Percentiles rank a stretch among this genome's conserved stretches.
phyloP scores from a whole-genome alignment of 2,797 vertebrate genomes.

The Danio jaintianensis region DNA sequence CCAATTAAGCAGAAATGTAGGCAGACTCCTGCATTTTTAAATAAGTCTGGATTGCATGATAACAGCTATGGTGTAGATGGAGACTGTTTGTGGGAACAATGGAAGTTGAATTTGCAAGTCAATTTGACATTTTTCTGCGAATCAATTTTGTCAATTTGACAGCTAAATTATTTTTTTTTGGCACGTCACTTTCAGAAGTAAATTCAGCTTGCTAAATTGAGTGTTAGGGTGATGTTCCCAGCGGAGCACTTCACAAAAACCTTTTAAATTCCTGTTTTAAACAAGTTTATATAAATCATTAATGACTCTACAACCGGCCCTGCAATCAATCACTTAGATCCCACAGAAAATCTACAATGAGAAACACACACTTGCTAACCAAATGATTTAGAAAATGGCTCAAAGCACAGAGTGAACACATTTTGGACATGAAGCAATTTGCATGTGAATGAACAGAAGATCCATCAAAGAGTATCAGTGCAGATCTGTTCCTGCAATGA shows the following conservation, averaged over 20 bases:
- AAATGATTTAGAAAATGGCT: constrained; percentile 48
- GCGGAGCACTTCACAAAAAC: constrained; percentile 1
- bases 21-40: neutral
- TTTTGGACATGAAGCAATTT: constrained; percentile 71
- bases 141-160: constrained; percentile 30
- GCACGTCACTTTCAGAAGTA: constrained; percentile 6
- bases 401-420: constrained; percentile 61
- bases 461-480: constrained; percentile 54
- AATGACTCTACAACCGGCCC: constrained; percentile 21
- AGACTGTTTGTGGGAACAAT: constrained; percentile 21
- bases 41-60: neutral
- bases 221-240: neutral
- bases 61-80: neutral
- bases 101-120: constrained; percentile 38
- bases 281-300: constrained; percentile 35
- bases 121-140: constrained; percentile 16
- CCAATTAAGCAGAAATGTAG: neutral
- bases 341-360: constrained; percentile 21
- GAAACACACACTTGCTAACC: constrained; percentile 25
- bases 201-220: constrained; percentile 31
- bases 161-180: constrained; percentile 24
- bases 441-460: constrained; percentile 72
- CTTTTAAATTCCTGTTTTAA: constrained; percentile 37
- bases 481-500: constrained; percentile 69
- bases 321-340: constrained; percentile 39